Base-by-base conservation (phyloP, 2,113 vertebrate genomes). In the Narcine bancroftii region DNA sequence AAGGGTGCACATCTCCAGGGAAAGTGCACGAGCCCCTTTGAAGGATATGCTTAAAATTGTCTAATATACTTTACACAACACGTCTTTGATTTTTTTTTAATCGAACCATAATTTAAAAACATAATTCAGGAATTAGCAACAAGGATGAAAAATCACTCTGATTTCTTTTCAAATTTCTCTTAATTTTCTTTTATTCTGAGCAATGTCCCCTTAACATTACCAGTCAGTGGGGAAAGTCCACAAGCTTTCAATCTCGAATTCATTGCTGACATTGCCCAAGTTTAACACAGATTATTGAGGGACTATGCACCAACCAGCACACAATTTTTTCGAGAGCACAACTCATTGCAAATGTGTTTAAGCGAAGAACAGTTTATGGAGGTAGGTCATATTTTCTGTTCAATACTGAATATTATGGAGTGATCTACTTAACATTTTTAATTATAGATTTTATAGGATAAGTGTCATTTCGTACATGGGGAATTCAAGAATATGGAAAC, bases 1-100 rank as follows among this genome's bases (percentile, higher is more conserved):
- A 33, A 45, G 66, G 93, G 95, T 66, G 93, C 94, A 94, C 92
- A 92, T 60, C 45, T 53, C 11, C 26, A n/a, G 79, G 33, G 53
- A 36, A 60, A 21, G 53, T 53, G 81, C 11, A 29, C 15, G 9
- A 53, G 7, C 42, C 26, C 33, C 2, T 60, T 15, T 11, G 60
- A n/a, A 17, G 6, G 36, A 19, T 21, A n/a, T 87, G 33, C 53
- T 50, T 33, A 81, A 36, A 60, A 87, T 60, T 60, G 7, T 87
- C 81, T 9, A 1, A 60, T 60, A 6, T 63, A 19, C 6, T 50
- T 81, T 15, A 50, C 24, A 50, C n/a, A 87, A 60, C 17, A 9
- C 36, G 33, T 33, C 17, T n/a, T 87, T 87, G 15, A 60, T 87
- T 87, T 60, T 2, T 87, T 87, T 53, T 4, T 83, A 26, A 36